phyloP scores from a whole-genome alignment of 92 coral and sea anemone species.

The Heteractis magnifica region DNA sequence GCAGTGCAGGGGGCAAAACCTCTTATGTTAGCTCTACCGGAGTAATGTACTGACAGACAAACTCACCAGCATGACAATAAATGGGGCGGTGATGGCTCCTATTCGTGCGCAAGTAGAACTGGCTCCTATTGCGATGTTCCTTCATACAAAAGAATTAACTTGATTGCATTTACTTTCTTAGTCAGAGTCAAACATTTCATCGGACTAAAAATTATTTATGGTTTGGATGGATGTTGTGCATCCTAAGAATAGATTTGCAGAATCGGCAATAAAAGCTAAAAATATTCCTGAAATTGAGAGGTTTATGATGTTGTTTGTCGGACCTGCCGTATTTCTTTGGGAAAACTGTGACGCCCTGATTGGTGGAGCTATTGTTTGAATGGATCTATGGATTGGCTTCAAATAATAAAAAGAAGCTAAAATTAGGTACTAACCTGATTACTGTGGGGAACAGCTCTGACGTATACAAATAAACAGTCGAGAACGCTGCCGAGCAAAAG shows the following conservation, averaged over 20 bases:
- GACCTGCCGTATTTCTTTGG: no score
- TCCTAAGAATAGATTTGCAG: no score
- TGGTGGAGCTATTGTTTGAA: no score
- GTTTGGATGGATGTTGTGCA: no score
- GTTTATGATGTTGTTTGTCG: no score
- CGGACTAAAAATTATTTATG: no score
- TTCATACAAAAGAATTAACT: not conserved
- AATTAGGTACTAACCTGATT: conserved; percentile 29
- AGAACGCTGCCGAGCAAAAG: conserved; percentile 52
- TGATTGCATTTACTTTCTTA: not conserved
- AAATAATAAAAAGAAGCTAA: not conserved
- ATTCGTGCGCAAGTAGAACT: conserved; percentile 50
- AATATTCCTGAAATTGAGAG: no score
- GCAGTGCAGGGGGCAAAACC: not conserved
- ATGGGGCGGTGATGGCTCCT: conserved; percentile 45
- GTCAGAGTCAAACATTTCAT: not conserved
- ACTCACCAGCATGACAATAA: conserved; percentile 41
- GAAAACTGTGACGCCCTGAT: no score
- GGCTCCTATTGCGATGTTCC: conserved; percentile 48
- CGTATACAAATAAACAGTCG: conserved; percentile 48
- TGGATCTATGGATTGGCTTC: not conserved
- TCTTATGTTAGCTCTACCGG: not conserved
- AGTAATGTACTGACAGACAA: not conserved
- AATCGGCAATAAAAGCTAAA: no score
- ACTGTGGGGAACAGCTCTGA: conserved; percentile 55